Percentiles rank a stretch among this genome's conserved stretches.
Conservation (phyloP, 2,888 invertebrate genomes). For the Clitarchus hookeri region DNA sequence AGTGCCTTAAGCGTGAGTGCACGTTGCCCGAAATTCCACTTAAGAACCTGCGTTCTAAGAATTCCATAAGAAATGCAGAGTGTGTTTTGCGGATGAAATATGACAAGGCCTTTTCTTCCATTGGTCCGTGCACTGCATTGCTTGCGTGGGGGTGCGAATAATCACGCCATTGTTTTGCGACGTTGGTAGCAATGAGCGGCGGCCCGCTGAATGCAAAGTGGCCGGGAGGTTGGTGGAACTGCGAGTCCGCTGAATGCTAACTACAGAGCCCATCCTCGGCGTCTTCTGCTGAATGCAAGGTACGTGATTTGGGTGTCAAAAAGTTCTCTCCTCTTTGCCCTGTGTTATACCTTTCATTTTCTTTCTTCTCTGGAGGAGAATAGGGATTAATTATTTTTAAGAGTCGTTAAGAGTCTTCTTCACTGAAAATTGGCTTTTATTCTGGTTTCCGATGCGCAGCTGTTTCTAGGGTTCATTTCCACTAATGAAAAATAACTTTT, state of each 20-base stretch:
- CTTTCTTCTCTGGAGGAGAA: not conserved
- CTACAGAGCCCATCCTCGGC: not conserved
- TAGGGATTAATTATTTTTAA: not conserved
- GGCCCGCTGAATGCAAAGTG: constrained; percentile 2
- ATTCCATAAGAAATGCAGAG: not conserved
- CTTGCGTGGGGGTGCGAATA: not conserved
- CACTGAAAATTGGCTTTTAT: not conserved
- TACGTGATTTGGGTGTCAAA: not conserved
- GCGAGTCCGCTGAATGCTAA: constrained; percentile 8
- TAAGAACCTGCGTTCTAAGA: not conserved
- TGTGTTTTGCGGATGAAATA: not conserved
- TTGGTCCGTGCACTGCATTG: not conserved
- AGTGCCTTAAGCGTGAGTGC: not conserved
- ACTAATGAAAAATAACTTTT: too few relatives aligned
- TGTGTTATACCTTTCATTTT: constrained; percentile 7
- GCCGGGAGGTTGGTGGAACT: not conserved
- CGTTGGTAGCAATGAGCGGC: constrained; percentile 10
- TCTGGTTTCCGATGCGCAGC: not conserved
- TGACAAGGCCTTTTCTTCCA: not conserved
- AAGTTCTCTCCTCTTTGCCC: not conserved
- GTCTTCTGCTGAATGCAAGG: not conserved
- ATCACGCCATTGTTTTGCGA: constrained; percentile 10
- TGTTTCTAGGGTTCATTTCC: too few relatives aligned
- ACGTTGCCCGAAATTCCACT: not conserved
- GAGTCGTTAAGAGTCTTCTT: not conserved